A percentile compares a stretch with the other conserved stretches of the same genome.
phyloP scores from a whole-genome alignment of 1,140 invertebrate species.

The Triops cancriformis region DNA sequence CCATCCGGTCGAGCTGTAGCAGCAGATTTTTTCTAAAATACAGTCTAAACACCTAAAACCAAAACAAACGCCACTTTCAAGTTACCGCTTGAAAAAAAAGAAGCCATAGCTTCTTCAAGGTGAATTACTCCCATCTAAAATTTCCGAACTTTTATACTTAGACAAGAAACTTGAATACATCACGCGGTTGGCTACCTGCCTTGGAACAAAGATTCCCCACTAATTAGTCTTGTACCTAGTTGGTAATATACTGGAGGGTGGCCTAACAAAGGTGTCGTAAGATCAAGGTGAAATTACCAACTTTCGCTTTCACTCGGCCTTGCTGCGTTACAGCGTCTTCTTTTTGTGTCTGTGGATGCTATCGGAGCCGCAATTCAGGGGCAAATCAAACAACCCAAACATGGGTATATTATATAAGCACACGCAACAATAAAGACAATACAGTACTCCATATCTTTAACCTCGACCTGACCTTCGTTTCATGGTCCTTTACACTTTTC shows the following conservation, averaged over 20 bases:
- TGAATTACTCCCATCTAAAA: neutral
- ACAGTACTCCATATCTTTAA: too few relatives aligned
- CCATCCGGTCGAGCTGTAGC: conserved; percentile 13
- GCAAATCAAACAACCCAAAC: too few relatives aligned
- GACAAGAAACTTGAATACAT: too few relatives aligned
- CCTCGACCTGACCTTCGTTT: too few relatives aligned
- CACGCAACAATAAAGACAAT: too few relatives aligned
- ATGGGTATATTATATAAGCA: too few relatives aligned
- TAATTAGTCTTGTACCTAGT: neutral
- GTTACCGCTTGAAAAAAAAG: neutral
- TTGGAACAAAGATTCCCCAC: too few relatives aligned
- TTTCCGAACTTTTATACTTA: neutral
- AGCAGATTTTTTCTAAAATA: neutral
- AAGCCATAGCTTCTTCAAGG: neutral
- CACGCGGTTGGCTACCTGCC: too few relatives aligned
- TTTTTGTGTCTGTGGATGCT: too few relatives aligned
- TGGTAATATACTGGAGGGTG: neutral
- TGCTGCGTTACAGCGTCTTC: neutral
- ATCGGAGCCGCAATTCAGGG: too few relatives aligned
- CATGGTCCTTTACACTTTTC: too few relatives aligned
- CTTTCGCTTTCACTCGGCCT: neutral
- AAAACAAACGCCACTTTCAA: neutral
- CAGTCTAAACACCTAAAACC: neutral
- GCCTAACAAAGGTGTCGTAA: neutral
- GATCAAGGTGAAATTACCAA: conserved; percentile 3